Evolutionary conservation across 1,140 invertebrate genomes (phyloP), one percentile per base, ranked within the genome.

Genomic region (Aradophagus sp.): DNA sequence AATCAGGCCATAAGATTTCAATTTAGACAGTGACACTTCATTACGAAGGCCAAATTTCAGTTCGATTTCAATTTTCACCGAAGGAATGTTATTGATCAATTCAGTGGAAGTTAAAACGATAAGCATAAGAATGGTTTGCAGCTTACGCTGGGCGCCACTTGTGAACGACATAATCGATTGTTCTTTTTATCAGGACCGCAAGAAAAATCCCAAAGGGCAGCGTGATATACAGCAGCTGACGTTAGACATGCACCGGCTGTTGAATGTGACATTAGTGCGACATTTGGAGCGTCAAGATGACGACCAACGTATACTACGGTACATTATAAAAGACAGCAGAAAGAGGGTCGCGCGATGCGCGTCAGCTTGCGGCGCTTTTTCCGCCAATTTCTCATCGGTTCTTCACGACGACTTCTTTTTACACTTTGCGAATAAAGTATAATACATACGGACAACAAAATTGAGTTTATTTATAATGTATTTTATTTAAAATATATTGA

Each of bases 231-330:
- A 47, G 61, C 74, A 76, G 70, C 74, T 76, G 74, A 73, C 71
- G 70, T 73, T 61, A 70, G 74, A 63, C 59, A 65, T 73, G 70
- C 70, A 73, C 74, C 70, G 74, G 74, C 70, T 76, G 74, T 70
- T 73, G 53, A n/a, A 42, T 62, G 56, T 67, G 68, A 66, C 72
- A 71, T 73, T 67, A 68, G 58, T 67, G 66, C 62, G 38, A 59
- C 61, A 71, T 74, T 76, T 62, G 71, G 67, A 68, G 58, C 41
- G 65, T 39, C 58, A 74, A 70, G 66, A 73, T 73, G 65, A 69
- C 62, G 66, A 53, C 10, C 27, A 34, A 56, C 36, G 41, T 36
- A 53, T 35, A 47, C 44, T 68, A 48, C 39, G 52, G 44, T 41
- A 47, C 35, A 56, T 45, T 67, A 66, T 61, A 62, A 66, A 66